phyloP scores from a whole-genome alignment of 2,888 invertebrate species.

The Alviniconcha strummeri region DNA sequence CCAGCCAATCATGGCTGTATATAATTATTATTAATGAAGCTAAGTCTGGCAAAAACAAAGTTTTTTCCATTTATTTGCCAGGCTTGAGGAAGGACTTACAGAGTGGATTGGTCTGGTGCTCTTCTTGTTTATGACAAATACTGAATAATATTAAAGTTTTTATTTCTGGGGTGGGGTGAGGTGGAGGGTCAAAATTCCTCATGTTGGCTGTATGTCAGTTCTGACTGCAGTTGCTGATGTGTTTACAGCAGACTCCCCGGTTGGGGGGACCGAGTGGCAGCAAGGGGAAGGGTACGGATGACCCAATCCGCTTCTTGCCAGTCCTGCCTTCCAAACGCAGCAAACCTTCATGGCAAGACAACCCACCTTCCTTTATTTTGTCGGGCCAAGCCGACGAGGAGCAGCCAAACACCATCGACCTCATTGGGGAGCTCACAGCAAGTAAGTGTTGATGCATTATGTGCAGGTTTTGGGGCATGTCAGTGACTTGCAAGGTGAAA shows the following conservation, averaged over 20 bases:
- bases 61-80: too few species aligned
- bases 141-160: too few species aligned
- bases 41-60: too few species aligned
- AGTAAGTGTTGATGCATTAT: conserved; percentile 55
- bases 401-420: conserved; percentile 62
- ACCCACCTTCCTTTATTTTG: conserved; percentile 69
- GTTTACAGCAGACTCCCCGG: conserved; percentile 24
- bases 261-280: conserved; percentile 50
- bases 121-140: too few species aligned
- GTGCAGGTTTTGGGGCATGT: background rate
- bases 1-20: too few species aligned
- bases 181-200: too few species aligned
- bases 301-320: conserved; percentile 71
- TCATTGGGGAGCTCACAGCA: conserved; percentile 69
- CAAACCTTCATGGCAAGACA: conserved; percentile 71
- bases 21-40: too few species aligned
- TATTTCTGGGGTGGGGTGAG: too few species aligned
- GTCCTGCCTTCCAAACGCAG: conserved; percentile 69
- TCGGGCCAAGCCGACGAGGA: conserved; percentile 60
- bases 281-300: conserved; percentile 70
- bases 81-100: too few species aligned
- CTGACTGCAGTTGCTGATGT: too few species aligned
- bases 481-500: background rate
- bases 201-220: too few species aligned
- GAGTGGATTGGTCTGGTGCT: too few species aligned